phyloP scores from a whole-genome alignment of 2,797 vertebrate species.

The Rhinella marina region DNA sequence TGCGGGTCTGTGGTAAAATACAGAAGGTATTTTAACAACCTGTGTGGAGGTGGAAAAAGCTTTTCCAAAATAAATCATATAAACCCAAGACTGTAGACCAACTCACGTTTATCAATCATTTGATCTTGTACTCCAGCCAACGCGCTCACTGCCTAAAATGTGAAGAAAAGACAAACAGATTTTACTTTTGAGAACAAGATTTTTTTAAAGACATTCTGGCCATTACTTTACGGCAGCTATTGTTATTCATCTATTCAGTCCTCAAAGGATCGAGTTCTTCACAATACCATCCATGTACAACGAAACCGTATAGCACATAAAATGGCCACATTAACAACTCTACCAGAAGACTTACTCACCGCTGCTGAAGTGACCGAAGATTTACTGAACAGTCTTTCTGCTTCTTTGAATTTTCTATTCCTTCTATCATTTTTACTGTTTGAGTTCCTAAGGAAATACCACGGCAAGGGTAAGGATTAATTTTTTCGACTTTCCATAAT shows the following conservation, averaged over 20 bases:
- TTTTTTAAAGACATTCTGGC: background rate
- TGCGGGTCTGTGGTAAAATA: too few species aligned
- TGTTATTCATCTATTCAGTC: too few species aligned
- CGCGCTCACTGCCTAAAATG: conserved; percentile 90
- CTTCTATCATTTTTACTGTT: conserved; percentile 96
- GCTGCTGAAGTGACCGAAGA: conserved; percentile 96
- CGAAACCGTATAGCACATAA: background rate
- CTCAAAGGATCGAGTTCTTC: too few species aligned
- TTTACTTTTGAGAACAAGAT: background rate
- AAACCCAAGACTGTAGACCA: background rate
- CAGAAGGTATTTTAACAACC: too few species aligned
- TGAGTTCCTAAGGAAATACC: conserved; percentile 85
- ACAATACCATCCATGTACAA: too few species aligned
- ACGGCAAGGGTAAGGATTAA: too few species aligned
- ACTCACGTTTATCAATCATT: conserved; percentile 97
- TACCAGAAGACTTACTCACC: conserved; percentile 75
- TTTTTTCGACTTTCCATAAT: too few species aligned
- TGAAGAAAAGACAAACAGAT: background rate
- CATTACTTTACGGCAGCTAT: too few species aligned
- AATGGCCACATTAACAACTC: background rate
- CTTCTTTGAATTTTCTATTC: conserved; percentile 97
- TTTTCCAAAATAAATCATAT: background rate
- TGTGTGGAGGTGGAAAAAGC: too few species aligned
- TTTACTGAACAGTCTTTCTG: conserved; percentile 96
- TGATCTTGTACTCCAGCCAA: conserved; percentile 95